Conservation (phyloP, 2,888 invertebrate species). For the Apotomis turbidana region DNA sequence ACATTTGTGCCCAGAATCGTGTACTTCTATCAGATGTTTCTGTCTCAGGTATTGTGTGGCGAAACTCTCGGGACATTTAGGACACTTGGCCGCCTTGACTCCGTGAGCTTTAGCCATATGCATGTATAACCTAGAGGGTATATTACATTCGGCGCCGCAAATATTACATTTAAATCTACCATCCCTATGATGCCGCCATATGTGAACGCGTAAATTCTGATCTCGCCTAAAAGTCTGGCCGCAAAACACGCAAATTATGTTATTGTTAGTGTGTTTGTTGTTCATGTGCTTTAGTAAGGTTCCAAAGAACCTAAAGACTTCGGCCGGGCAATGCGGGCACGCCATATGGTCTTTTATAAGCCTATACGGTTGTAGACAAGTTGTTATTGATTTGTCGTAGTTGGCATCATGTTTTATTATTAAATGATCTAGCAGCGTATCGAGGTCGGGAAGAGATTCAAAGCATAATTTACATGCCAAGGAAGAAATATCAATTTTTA, state of each 20-base stretch:
- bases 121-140: slow-evolving; percentile 76
- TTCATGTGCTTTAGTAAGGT: slow-evolving; percentile 77
- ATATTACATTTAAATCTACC: slow-evolving; percentile 73
- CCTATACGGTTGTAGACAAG: slow-evolving; percentile 73
- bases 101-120: slow-evolving; percentile 78
- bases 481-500: slow-evolving; percentile 74
- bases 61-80: slow-evolving; percentile 74
- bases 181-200: slow-evolving; percentile 76
- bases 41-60: slow-evolving; percentile 80
- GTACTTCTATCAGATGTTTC: slow-evolving; percentile 82
- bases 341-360: slow-evolving; percentile 73
- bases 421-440: slow-evolving; percentile 69
- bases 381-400: slow-evolving; percentile 73
- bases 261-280: slow-evolving; percentile 74
- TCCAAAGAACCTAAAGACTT: slow-evolving; percentile 75
- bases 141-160: slow-evolving; percentile 73
- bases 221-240: slow-evolving; percentile 75
- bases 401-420: slow-evolving; percentile 70
- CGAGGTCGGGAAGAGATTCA: slow-evolving; percentile 66
- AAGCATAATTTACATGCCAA: slow-evolving; percentile 75
- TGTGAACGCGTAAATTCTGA: slow-evolving; percentile 74
- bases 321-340: slow-evolving; percentile 71
- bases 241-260: slow-evolving; percentile 77
- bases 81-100: slow-evolving; percentile 75
- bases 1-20: slow-evolving; percentile 75